These are phyloP conservation scores for Coenonympha arcania DNA, from an alignment of 2,888 invertebrate genomes.

Conservation along the genomic window DNA sequence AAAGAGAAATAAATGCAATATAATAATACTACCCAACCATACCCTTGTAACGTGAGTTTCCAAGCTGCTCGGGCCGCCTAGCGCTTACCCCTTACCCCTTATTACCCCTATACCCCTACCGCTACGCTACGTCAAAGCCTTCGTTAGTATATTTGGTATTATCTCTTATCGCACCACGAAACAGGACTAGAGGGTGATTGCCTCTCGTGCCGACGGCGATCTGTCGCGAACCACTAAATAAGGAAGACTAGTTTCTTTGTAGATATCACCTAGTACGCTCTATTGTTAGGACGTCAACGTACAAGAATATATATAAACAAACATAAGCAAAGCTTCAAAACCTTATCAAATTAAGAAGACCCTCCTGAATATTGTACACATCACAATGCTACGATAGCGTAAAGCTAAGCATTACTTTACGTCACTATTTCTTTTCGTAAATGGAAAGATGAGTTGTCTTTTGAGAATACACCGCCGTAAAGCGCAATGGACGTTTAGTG, in stretches of 20 bases:
- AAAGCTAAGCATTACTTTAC: conserved; percentile 38
- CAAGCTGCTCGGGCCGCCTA: conserved; percentile 65
- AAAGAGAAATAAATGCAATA: conserved; percentile 73
- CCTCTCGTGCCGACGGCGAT: conserved; percentile 61
- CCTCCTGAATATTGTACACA: conserved; percentile 60
- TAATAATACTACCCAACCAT: conserved; percentile 69
- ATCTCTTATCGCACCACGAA: conserved; percentile 70
- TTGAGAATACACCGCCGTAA: conserved; percentile 46
- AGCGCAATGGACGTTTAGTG: conserved; percentile 29
- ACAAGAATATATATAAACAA: conserved; percentile 68
- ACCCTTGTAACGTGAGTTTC: conserved; percentile 57
- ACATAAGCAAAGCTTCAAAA: conserved; percentile 63
- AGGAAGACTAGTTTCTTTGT: conserved; percentile 73
- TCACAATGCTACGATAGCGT: conserved; percentile 44
- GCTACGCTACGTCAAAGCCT: conserved; percentile 60
- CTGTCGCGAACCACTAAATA: conserved; percentile 53
- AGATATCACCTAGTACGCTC: conserved; percentile 68
- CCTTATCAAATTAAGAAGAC: conserved; percentile 67
- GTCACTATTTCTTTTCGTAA: conserved; percentile 37
- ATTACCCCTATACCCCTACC: conserved; percentile 43
- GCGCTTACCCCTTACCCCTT: conserved; percentile 35
- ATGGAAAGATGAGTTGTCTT: conserved; percentile 58
- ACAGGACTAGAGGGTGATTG: conserved; percentile 73
- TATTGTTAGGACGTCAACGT: conserved; percentile 58
- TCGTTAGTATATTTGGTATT: conserved; percentile 73